Evolutionary conservation across 2,113 vertebrate genomes (phyloP).

Genomic region (Alosa alosa): DNA sequence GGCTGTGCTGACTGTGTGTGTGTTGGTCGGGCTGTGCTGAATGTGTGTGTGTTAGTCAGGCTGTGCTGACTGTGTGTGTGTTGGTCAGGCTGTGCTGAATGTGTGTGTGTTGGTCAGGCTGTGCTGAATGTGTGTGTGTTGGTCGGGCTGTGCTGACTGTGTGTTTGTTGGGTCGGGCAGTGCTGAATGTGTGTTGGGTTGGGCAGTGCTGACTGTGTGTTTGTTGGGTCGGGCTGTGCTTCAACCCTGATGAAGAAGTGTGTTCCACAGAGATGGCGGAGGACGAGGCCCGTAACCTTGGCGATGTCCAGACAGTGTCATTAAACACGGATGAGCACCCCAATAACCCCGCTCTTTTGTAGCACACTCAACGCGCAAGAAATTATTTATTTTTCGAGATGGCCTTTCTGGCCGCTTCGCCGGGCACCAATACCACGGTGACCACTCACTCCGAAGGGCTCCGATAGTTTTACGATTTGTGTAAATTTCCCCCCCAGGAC

Average conservation of each 20-base stretch:
- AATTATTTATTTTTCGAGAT: constrained; percentile 46
- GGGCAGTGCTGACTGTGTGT: neutral
- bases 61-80: no score
- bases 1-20: no score
- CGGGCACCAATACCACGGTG: neutral
- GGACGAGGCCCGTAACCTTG: constrained; percentile 28
- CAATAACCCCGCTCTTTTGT: constrained; percentile 31
- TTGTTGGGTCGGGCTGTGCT: neutral
- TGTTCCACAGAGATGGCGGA: neutral
- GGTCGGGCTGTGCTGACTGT: no score
- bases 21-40: no score
- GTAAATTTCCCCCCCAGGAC: constrained; percentile 15
- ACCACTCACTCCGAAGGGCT: neutral
- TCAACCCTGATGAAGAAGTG: neutral
- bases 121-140: no score
- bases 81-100: no score
- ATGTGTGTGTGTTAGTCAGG: no score
- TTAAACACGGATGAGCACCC: constrained; percentile 42
- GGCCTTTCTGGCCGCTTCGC: constrained; percentile 26
- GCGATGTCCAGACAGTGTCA: constrained; percentile 33
- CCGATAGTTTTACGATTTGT: constrained; percentile 45
- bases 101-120: no score
- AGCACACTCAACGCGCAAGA: constrained; percentile 8
- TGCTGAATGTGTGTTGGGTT: no score
- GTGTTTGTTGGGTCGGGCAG: no score